These are phyloP conservation scores for Lipophrys pholis DNA, from an alignment of 2,113 vertebrate species.

Conservation along the genomic window DNA sequence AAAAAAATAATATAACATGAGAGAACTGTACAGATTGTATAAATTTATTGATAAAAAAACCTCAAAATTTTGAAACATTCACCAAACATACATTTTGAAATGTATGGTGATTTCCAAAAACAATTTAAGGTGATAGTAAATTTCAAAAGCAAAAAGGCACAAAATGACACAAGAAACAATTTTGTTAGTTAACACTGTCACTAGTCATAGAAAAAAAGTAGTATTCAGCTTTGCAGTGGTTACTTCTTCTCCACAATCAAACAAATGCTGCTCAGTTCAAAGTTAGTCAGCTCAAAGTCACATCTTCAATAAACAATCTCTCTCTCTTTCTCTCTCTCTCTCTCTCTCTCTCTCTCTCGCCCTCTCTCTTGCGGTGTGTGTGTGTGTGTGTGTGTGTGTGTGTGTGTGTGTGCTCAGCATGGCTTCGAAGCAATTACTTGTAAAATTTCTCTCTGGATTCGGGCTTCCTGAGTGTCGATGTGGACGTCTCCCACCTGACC, in stretches of 20 bases:
- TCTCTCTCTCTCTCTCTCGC: too few relatives aligned
- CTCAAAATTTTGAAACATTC: too few relatives aligned
- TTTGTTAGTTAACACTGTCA: background rate
- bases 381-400: too few relatives aligned
- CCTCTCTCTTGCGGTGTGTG: too few relatives aligned
- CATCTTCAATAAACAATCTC: background rate
- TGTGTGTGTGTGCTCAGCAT: conserved; percentile 38
- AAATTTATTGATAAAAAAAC: background rate
- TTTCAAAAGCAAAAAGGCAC: conserved; percentile 22
- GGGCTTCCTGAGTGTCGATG: conserved; percentile 95
- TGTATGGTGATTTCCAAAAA: conserved; percentile 22
- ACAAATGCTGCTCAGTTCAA: background rate
- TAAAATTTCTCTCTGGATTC: conserved; percentile 94
- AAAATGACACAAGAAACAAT: background rate
- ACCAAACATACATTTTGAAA: conserved; percentile 11
- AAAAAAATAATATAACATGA: background rate
- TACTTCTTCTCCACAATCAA: background rate
- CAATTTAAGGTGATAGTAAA: conserved; percentile 8
- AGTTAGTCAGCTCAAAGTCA: conserved; percentile 7
- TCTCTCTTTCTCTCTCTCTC: too few relatives aligned
- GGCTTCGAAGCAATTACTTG: conserved; percentile 90
- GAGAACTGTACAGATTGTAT: conserved; percentile 11
- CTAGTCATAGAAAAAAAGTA: background rate
- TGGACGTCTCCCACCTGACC: conserved; percentile 95
- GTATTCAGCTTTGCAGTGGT: background rate